A percentile compares a stretch with the other conserved stretches of the same genome.
Evolutionary conservation across 2,797 vertebrate species (phyloP).

Genomic region (Uromys caudimaculatus): DNA sequence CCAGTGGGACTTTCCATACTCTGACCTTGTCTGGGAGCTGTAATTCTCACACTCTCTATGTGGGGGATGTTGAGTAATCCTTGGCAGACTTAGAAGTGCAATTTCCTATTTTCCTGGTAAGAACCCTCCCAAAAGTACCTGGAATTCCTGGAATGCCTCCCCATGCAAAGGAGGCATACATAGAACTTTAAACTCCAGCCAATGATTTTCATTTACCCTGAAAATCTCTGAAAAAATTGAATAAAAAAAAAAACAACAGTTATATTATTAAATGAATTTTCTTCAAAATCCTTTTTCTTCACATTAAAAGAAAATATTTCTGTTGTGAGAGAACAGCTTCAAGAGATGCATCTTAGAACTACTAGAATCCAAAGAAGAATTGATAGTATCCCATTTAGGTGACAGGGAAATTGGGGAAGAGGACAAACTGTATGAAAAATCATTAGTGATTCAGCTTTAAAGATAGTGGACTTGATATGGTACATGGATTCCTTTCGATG

Average conservation of each 20-base stretch:
- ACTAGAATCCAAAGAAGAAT: background rate
- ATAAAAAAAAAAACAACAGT: background rate
- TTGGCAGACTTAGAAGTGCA: no score
- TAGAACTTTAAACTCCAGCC: no score
- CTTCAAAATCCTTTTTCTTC: background rate
- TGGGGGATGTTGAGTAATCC: no score
- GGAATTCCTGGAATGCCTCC: no score
- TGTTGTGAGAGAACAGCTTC: background rate
- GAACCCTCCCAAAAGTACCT: no score
- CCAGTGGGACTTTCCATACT: no score
- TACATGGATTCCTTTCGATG: background rate
- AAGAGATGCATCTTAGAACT: background rate
- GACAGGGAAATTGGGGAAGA: fast-evolving
- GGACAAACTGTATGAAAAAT: background rate
- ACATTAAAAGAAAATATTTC: background rate
- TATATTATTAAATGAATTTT: background rate
- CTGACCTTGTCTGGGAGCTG: no score
- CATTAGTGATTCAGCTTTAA: background rate
- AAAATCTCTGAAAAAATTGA: no score
- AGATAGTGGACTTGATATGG: background rate
- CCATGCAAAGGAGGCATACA: no score
- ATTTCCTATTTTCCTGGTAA: no score
- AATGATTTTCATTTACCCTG: no score
- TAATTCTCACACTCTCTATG: no score
- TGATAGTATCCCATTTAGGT: background rate